phyloP scores from a whole-genome alignment of 2,113 vertebrate genomes.

The Lepisosteus osseus region DNA sequence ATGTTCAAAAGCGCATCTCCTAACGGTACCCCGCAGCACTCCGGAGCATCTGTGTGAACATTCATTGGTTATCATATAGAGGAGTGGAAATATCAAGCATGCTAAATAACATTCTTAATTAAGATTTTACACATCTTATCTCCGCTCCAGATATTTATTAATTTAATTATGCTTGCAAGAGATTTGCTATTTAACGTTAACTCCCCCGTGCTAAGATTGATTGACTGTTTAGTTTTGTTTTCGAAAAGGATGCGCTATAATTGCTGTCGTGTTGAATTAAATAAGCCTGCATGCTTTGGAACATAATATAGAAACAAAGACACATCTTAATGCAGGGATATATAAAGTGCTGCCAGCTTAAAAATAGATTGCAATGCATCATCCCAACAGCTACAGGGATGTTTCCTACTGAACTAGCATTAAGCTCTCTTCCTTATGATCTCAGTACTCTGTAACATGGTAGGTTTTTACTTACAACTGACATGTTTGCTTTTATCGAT shows the following conservation, averaged over 20 bases:
- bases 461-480: neutral
- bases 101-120: too few species aligned
- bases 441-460: neutral
- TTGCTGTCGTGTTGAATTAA: slow-evolving; percentile 6
- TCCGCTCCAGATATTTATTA: too few species aligned
- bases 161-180: neutral
- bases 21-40: neutral
- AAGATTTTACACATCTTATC: too few species aligned
- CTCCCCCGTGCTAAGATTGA: too few species aligned
- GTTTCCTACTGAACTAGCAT: slow-evolving; percentile 49
- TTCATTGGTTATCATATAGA: neutral
- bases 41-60: neutral
- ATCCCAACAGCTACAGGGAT: slow-evolving; percentile 70
- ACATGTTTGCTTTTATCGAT: too few species aligned
- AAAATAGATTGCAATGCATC: slow-evolving; percentile 78
- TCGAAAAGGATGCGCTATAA: neutral
- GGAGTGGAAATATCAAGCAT: slow-evolving; percentile 6
- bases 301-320: neutral
- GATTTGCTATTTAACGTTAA: too few species aligned
- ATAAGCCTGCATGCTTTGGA: neutral
- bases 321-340: slow-evolving; percentile 1
- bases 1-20: slow-evolving; percentile 7
- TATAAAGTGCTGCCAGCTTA: slow-evolving; percentile 54
- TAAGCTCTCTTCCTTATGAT: neutral
- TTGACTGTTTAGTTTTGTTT: slow-evolving; percentile 10